These are phyloP conservation scores for Potorous gilbertii DNA, from an alignment of 2,797 vertebrate species.

Conservation along the genomic window DNA sequence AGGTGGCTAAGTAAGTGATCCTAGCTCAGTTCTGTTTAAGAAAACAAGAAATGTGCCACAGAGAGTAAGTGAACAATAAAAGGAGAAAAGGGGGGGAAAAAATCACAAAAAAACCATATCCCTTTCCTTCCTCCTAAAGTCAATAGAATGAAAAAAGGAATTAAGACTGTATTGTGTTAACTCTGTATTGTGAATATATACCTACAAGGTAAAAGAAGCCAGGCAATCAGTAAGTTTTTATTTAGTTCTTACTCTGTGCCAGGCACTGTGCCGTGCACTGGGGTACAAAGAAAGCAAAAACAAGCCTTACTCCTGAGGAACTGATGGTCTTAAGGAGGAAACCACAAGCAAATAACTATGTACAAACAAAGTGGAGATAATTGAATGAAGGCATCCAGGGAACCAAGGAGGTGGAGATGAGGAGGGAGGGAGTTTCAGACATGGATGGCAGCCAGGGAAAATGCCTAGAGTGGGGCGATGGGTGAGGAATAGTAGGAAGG, in stretches of 20 bases:
- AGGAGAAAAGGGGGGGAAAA: neutral
- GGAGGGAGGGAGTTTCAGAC: too few relatives aligned
- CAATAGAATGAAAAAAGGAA: neutral
- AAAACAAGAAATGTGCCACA: neutral
- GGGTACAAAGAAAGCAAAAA: neutral
- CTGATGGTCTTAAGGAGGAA: neutral
- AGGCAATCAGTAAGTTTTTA: neutral
- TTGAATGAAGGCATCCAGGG: neutral
- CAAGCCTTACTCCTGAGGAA: neutral
- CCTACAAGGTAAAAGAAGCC: neutral
- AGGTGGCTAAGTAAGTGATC: neutral
- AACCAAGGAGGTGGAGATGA: too few relatives aligned
- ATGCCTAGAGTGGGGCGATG: too few relatives aligned
- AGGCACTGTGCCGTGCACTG: neutral
- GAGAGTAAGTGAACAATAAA: neutral
- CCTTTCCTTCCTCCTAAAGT: neutral
- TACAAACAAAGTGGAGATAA: neutral
- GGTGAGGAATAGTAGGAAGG: too few relatives aligned
- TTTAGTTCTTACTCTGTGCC: neutral
- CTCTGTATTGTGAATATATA: neutral
- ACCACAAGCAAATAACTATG: neutral
- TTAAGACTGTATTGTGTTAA: neutral
- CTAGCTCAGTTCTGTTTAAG: neutral
- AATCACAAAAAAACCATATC: neutral
- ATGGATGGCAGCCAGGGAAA: too few relatives aligned